These are phyloP conservation scores for Anguilla japonica DNA, from an alignment of 2,113 vertebrate species.

Conservation along the genomic window DNA sequence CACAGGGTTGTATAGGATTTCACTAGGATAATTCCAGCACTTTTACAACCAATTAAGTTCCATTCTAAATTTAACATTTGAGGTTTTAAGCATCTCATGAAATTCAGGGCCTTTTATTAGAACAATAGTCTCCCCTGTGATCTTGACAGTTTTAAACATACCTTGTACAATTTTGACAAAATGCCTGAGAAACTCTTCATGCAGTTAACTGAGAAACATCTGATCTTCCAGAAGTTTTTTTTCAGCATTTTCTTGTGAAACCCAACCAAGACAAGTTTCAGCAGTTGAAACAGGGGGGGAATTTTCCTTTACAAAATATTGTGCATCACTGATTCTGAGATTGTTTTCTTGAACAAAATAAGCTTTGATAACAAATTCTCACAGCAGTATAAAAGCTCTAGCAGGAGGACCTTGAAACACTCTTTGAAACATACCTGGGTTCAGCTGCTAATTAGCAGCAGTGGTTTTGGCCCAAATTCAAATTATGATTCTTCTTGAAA, in stretches of 20 bases:
- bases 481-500: neutral
- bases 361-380: neutral
- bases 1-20: neutral
- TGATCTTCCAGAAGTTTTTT: slow-evolving; percentile 8
- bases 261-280: neutral
- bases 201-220: neutral
- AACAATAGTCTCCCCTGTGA: neutral
- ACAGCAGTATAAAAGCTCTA: neutral
- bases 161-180: neutral
- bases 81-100: no score
- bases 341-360: neutral
- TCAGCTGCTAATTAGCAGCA: neutral
- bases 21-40: no score
- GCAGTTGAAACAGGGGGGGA: neutral
- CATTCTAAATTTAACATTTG: no score
- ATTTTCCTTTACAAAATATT: neutral
- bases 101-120: no score
- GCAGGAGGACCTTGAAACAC: neutral
- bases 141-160: neutral
- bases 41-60: no score
- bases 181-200: neutral
- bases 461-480: neutral
- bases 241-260: neutral
- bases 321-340: neutral
- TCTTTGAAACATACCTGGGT: neutral